Evolutionary conservation across 2,113 vertebrate genomes (phyloP).

Genomic region (Xiphophorus hellerii): DNA sequence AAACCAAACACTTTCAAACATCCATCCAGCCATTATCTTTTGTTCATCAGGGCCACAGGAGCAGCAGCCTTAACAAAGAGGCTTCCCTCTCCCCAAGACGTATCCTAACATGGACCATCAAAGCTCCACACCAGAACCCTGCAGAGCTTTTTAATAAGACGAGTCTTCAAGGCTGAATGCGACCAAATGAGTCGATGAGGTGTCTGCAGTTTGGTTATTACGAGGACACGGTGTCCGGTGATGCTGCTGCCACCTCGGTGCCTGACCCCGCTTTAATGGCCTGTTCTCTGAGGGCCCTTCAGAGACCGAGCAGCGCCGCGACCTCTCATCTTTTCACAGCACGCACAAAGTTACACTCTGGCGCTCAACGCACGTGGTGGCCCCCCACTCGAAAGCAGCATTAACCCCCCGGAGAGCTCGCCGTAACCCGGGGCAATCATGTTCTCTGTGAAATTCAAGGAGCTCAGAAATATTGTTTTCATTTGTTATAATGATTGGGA

Average conservation of each 20-base stretch:
- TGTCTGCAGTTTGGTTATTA: constrained; percentile 45
- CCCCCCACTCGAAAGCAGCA: constrained; percentile 35
- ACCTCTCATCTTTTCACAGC: constrained; percentile 56
- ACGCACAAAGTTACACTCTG: constrained; percentile 35
- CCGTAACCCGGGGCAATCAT: constrained; percentile 56
- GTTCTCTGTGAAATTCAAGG: constrained; percentile 33
- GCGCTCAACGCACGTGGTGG: constrained; percentile 36
- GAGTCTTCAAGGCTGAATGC: constrained; percentile 22
- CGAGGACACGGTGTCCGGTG: constrained; percentile 50
- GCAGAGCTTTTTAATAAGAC: constrained; percentile 18
- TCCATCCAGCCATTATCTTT: no score
- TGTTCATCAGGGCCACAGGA: no score
- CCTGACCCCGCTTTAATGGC: constrained; percentile 66
- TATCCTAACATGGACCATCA: background rate
- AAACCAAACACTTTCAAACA: no score
- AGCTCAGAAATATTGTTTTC: constrained; percentile 35
- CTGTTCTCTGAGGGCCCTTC: constrained; percentile 60
- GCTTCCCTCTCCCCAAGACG: background rate
- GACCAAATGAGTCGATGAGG: constrained; percentile 40
- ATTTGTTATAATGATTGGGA: constrained; percentile 27
- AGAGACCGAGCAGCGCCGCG: constrained; percentile 51
- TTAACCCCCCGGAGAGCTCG: constrained; percentile 56
- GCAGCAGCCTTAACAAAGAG: no score
- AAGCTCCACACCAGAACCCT: background rate
- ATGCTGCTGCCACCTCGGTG: constrained; percentile 56